Evolutionary conservation across 1,140 invertebrate species (phyloP), one percentile per base, ranked within the genome.

Genomic region (Calycopis cecrops): DNA sequence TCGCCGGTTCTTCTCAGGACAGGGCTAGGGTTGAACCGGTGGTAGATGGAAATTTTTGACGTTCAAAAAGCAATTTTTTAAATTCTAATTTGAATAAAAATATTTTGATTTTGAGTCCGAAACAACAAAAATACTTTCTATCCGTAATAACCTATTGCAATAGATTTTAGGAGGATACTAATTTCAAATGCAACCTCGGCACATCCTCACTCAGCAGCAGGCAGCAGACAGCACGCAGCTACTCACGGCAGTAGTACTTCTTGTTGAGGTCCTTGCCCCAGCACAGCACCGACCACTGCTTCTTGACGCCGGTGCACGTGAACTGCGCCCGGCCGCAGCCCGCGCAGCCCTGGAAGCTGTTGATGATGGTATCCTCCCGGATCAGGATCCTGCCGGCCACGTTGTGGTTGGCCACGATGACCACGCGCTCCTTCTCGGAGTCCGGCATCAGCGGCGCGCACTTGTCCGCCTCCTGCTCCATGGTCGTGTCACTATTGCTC

Each of bases 181-280:
- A n/a, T n/a, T n/a, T n/a, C n/a, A n/a, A n/a, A n/a, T n/a, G n/a
- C n/a, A n/a, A n/a, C n/a, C n/a, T n/a, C n/a, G 21, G 21, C 21
- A 28, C 6, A 6, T 2, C 21, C 2, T 28, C 21, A 28, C 6
- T 6, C 6, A 28, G 21, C 21, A 28, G 21, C 28, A 21, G n/a
- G 3, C 9, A 7, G 21, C 28, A 49, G 8, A 12, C 12, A 49
- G 10, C 34, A 49, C 12, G 38, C 9, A 37, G 34, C 35, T 60
- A 85, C 83, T 85, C 62, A 85, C 84, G 60, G 6, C 67, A 72
- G 57, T 83, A 82, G 63, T 85, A 79, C 58, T 76, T 84, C 55
- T 76, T 84, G n/a, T 78, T 80, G 0, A 74, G 71, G 21, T 73
- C 67, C 49, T 72, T 68, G 0, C 83, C 83, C 83, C 83, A 87